Conservation (phyloP, 2,113 vertebrate species). For the Tetraodon nigroviridis region DNA sequence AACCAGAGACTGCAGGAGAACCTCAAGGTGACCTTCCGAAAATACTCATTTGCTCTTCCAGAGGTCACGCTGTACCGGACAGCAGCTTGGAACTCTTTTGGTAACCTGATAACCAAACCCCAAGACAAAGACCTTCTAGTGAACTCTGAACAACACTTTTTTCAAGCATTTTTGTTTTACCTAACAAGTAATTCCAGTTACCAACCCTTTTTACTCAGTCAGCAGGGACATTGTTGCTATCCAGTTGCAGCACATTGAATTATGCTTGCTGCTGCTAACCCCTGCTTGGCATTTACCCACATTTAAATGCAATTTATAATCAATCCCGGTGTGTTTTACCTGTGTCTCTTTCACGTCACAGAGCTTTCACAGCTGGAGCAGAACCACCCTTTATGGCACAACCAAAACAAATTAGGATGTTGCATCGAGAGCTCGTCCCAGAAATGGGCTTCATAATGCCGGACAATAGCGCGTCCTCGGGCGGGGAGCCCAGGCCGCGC, state of each 20-base stretch:
- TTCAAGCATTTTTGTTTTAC: too few species aligned
- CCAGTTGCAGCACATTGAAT: too few species aligned
- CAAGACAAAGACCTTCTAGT: neutral
- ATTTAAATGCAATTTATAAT: constrained; percentile 43
- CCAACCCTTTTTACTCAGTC: too few species aligned
- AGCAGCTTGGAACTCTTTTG: neutral
- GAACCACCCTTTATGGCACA: constrained; percentile 24
- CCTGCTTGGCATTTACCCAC: constrained; percentile 29
- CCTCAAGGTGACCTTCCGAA: constrained; percentile 79
- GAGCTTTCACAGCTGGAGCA: constrained; percentile 22
- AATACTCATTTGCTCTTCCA: neutral
- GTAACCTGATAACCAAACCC: neutral
- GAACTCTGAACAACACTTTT: neutral
- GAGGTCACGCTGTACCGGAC: neutral
- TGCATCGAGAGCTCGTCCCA: constrained; percentile 25
- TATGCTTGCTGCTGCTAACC: neutral
- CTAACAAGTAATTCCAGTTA: too few species aligned
- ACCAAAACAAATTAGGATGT: constrained; percentile 37
- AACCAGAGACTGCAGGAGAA: constrained; percentile 91
- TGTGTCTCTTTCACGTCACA: constrained; percentile 28
- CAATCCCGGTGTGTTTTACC: constrained; percentile 17
- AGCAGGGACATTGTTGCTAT: too few species aligned
- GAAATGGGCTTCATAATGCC: constrained; percentile 45
- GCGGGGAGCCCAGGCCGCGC: constrained; percentile 1
- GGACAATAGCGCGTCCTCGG: constrained; percentile 45